Base-by-base conservation (phyloP, 1,140 invertebrate species). In the Samia ricini region DNA sequence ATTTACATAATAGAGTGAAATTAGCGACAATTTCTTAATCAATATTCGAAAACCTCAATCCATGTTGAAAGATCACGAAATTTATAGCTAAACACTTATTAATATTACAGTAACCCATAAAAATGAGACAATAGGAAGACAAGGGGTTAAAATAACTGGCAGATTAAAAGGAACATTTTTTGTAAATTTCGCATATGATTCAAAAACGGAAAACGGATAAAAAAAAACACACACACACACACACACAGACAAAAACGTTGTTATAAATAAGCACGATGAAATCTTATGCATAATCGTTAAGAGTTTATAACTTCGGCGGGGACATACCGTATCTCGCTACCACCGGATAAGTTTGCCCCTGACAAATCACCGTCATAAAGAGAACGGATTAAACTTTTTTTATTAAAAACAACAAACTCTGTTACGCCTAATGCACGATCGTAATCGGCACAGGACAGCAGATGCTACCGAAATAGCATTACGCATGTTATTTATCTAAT, bases 331-430 rank as follows among this genome's bases (percentile, higher is more conserved):
- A 77, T 71, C 12, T n/a, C 77, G 79, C 75, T 71, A 77, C 77
- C 71, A 72, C 74, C 83, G 85, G 79, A 71, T 80, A 88, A 88
- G 80, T 88, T 88, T 87, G 85, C 85, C 85, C 83, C 85, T 84
- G 86, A 89, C 83, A 89, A 89, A 89, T 89, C 85, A 83, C 84
- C 76, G 75, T 83, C 85, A 88, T 88, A 88, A 88, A 81, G 74
- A 8, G 81, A 88, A 88, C 84, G 85, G 84, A 88, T 88, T 88
- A 88, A 88, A 88, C 84, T 88, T 87, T 88, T 36, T 42, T 88
- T 88, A 88, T 88, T 88, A 88, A 88, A 87, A 88, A 88, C 85
- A 88, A 88, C 85, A 88, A 88, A 88, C 85, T 82, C 81, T 77
- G 84, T 76, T n/a, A n/a, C n/a, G n/a, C n/a, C 87, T 87, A 87